Percentiles rank a stretch among this genome's conserved stretches.
phyloP scores from a whole-genome alignment of 2,797 vertebrate species.

The Enteromius mattozi region DNA sequence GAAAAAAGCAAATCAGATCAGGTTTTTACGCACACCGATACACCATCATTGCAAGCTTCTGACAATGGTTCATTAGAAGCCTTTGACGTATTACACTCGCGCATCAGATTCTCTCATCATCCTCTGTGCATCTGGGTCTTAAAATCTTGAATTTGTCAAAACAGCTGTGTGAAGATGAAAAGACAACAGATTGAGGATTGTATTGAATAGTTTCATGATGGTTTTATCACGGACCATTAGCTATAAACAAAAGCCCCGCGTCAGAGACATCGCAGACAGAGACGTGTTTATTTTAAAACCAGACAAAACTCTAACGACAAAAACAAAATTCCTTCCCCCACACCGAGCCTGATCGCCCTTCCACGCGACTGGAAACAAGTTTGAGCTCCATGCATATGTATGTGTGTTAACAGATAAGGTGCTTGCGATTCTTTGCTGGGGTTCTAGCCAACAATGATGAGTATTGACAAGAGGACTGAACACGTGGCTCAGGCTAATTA shows the following conservation, averaged over 20 bases:
- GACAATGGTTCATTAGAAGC: slow-evolving; percentile 32
- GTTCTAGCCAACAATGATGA: slow-evolving; percentile 62
- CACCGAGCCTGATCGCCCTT: slow-evolving; percentile 22
- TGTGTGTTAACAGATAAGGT: slow-evolving; percentile 57
- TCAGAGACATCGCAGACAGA: slow-evolving; percentile 31
- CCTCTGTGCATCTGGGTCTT: slow-evolving; percentile 27
- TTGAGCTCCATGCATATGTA: slow-evolving; percentile 50
- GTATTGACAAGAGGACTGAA: slow-evolving; percentile 72
- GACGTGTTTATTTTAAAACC: slow-evolving; percentile 42
- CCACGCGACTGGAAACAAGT: slow-evolving; percentile 17
- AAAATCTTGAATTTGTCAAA: slow-evolving; percentile 36
- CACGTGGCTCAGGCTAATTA: slow-evolving; percentile 76
- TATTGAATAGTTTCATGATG: slow-evolving; percentile 43
- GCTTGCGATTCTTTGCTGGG: slow-evolving; percentile 61
- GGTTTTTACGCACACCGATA: not conserved
- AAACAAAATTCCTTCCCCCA: not conserved
- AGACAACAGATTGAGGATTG: slow-evolving; percentile 41
- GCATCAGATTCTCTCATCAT: slow-evolving; percentile 1
- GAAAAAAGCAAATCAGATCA: not conserved
- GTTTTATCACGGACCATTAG: slow-evolving; percentile 43
- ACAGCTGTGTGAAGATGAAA: slow-evolving; percentile 44
- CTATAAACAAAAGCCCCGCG: slow-evolving; percentile 37
- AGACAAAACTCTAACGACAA: slow-evolving; percentile 27
- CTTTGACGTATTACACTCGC: slow-evolving; percentile 18
- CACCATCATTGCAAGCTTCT: not conserved